Base-by-base conservation (phyloP, 2,888 invertebrate genomes). In the Octodonta nipae region DNA sequence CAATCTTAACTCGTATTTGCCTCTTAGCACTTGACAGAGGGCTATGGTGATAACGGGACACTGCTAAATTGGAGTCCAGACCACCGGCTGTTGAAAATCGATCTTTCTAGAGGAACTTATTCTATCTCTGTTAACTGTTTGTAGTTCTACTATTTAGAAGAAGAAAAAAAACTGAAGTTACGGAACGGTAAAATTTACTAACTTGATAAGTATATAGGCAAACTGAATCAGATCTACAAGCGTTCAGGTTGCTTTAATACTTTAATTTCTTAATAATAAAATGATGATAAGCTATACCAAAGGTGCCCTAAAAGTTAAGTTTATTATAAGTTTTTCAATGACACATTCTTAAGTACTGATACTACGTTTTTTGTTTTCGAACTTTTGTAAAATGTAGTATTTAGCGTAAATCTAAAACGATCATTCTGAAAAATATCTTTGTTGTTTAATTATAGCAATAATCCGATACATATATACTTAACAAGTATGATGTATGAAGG, bases 1-100 rank as follows among this genome's bases (percentile, higher is more conserved):
- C 79, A 80, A 72, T 76, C 78, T 79, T 80, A 81, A 71, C 65
- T 77, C 78, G 65, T 78, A 73, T 69, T 71, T 79, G 67, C 70
- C 67, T 58, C 71, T 76, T 63, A 77, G 73, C 67, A 72, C 73
- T 70, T 72, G 73, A 74, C 71, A 73, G 68, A 69, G 70, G 65
- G 67, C 69, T 56, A 62, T 70, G 57, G 52, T 60, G 46, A 53
- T 59, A 51, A 54, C 59, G 43, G 58, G 58, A 42, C 56, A 56
- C 47, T 60, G 58, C 47, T 60, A 50, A 43, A 38, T n/a, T 22
- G 22, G 43, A 42, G 44, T 40, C 40, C 38, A 37, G 32, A 33
- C 33, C 30, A 34, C 14, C 35, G 43, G 39, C 35, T 41, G 41
- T 42, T 42, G 29, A 42, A 26, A 30, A 32, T 35, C 34, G 37